Base-by-base conservation (phyloP, 2,113 vertebrate species). In the Panthera tigris region DNA sequence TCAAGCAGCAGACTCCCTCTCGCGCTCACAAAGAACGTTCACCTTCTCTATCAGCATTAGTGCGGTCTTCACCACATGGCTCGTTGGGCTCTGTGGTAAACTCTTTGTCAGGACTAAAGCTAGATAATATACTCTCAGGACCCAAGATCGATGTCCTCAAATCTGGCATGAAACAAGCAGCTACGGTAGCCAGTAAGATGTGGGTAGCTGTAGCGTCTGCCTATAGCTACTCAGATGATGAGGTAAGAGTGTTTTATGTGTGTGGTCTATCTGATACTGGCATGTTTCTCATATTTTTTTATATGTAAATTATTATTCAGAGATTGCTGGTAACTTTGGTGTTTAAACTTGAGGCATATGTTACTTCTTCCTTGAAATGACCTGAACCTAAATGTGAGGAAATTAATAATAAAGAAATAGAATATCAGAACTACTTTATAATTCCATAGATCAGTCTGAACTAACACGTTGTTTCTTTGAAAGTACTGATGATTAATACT, bases 141-240 rank as follows among this genome's bases (percentile, higher is more conserved):
- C 99, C 99, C 73, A 99, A 99, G 98, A 99, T 99, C 1, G 99
- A 99, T 95, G 99, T 99, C 95, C 98, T 99, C 0, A 99, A 99
- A 96, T 99, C 99, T 0, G 76, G 99, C 97, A 99, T 99, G 99
- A 99, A 99, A 97, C 99, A 99, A 98, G 99, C 99, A 10, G 99
- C 99, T 21, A 99, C 98, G 33, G 99, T 99, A 52, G 99, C 99
- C 97, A 99, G 99, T 97, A 99, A 99, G 98, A 95, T 99, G 99
- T 99, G 99, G 99, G 99, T 98, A n/a, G 99, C 99, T 8, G 99
- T 99, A 66, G 98, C 99, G 1, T 99, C 99, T 1, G 99, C 99
- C 0, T 99, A 99, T 78, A 99, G 71, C 95, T 99, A 99, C 97
- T 99, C 99, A 0, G 99, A 99, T 93, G 99, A 99, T 33, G 99